Evolutionary conservation across 1,140 invertebrate genomes (phyloP).

Genomic region (Caerostris darwini): DNA sequence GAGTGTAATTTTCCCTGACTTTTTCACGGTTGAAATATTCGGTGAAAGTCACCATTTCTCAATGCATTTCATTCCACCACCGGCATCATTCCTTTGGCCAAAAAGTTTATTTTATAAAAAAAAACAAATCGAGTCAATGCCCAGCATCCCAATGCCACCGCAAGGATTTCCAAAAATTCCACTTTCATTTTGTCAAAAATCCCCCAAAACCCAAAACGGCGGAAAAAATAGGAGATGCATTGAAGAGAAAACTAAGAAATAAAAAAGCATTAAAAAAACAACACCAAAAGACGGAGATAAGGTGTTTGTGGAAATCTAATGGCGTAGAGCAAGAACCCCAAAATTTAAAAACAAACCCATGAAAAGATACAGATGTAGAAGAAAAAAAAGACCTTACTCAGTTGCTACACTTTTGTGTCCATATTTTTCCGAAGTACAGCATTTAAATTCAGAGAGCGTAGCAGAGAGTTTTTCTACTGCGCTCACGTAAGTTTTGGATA

Average conservation of each 20-base stretch:
- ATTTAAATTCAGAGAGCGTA: constrained; percentile 69
- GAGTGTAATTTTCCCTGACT: too few relatives aligned
- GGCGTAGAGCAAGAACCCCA: constrained; percentile 56
- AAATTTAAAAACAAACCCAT: constrained; percentile 58
- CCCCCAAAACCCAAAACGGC: background rate
- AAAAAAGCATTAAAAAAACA: constrained; percentile 7
- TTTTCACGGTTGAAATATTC: too few relatives aligned
- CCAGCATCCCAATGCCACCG: too few relatives aligned
- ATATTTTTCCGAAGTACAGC: constrained; percentile 53
- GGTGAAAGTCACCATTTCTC: too few relatives aligned
- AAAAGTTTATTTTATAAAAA: too few relatives aligned
- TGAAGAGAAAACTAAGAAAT: constrained; percentile 13
- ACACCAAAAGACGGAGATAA: background rate
- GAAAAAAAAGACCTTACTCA: background rate
- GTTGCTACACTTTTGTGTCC: constrained; percentile 30
- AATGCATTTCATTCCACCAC: too few relatives aligned
- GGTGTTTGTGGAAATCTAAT: constrained; percentile 67
- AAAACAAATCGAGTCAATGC: too few relatives aligned
- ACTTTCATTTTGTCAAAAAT: constrained; percentile 18
- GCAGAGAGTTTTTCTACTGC: constrained; percentile 65
- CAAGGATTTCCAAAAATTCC: background rate
- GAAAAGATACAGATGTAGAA: background rate
- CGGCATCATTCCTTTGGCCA: too few relatives aligned
- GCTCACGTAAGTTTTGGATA: constrained; percentile 70
- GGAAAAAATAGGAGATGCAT: constrained; percentile 35